These are phyloP conservation scores for Phlogophora meticulosa DNA, from an alignment of 2,888 invertebrate species.

Conservation along the genomic window DNA sequence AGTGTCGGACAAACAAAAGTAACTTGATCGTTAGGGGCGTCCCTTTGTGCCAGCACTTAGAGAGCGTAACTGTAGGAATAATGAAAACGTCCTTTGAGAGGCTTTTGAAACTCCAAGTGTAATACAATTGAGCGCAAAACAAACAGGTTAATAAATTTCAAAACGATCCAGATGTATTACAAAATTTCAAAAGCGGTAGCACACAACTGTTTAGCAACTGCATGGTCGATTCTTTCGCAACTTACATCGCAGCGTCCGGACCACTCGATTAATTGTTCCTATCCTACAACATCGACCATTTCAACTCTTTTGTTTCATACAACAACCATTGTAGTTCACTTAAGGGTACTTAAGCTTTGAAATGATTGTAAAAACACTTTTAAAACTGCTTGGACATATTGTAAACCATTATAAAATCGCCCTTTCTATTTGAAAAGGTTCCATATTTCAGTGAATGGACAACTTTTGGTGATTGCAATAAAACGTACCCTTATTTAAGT, in stretches of 20 bases:
- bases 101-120: constrained; percentile 81
- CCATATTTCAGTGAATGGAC: constrained; percentile 70
- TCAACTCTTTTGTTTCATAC: constrained; percentile 83
- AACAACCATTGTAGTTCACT: constrained; percentile 72
- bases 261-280: constrained; percentile 90
- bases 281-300: constrained; percentile 82
- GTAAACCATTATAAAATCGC: constrained; percentile 52
- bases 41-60: constrained; percentile 81
- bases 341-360: constrained; percentile 61
- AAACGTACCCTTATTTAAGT: constrained; percentile 79
- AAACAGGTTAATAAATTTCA: constrained; percentile 90
- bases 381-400: constrained; percentile 66
- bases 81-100: constrained; percentile 84
- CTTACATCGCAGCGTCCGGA: constrained; percentile 88
- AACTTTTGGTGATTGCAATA: constrained; percentile 79
- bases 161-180: constrained; percentile 91
- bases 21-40: constrained; percentile 85
- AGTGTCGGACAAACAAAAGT: constrained; percentile 86
- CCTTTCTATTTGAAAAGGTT: constrained; percentile 55
- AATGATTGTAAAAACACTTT: constrained; percentile 64
- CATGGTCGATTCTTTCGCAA: constrained; percentile 86
- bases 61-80: constrained; percentile 80
- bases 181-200: constrained; percentile 87
- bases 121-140: constrained; percentile 83
- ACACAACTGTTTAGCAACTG: constrained; percentile 88